A percentile compares a stretch with the other conserved stretches of the same genome.
These are phyloP conservation scores for Cotesia glomerata DNA, from an alignment of 1,140 invertebrate species.

Conservation along the genomic window DNA sequence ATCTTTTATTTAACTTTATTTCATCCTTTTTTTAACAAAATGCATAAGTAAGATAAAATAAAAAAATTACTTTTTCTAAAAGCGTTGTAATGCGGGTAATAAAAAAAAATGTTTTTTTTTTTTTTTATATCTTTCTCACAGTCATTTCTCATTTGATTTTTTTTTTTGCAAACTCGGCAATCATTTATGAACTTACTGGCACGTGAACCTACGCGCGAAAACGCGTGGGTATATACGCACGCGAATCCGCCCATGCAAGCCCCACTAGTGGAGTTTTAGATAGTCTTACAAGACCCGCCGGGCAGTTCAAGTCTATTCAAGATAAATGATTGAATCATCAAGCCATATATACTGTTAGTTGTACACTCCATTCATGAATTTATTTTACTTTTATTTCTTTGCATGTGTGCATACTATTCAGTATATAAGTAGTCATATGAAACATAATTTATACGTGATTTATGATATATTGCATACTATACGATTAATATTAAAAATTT, in stretches of 20 bases:
- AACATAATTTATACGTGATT: neutral
- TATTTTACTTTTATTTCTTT: neutral
- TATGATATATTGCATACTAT: too few species aligned
- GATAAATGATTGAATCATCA: conserved; percentile 32
- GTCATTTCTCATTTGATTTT: neutral
- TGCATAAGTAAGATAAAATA: too few species aligned
- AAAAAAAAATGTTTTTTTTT: conserved; percentile 24
- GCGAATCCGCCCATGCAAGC: conserved; percentile 30
- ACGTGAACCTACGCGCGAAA: conserved; percentile 29
- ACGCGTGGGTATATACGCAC: conserved; percentile 35
- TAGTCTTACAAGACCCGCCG: neutral
- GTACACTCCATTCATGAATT: conserved; percentile 17
- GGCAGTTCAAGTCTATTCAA: neutral
- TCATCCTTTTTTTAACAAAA: too few species aligned
- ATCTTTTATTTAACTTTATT: too few species aligned
- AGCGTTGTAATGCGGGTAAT: neutral
- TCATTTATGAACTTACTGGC: conserved; percentile 28
- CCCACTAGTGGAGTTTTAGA: neutral
- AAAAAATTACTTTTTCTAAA: too few species aligned
- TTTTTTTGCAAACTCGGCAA: conserved; percentile 16
- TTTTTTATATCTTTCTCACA: neutral
- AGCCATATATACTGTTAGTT: neutral
- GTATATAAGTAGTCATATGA: neutral
- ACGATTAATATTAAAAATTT: too few species aligned
- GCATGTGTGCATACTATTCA: neutral